These are phyloP conservation scores for Aplocera efformata DNA, from an alignment of 2,888 invertebrate species.

Conservation along the genomic window DNA sequence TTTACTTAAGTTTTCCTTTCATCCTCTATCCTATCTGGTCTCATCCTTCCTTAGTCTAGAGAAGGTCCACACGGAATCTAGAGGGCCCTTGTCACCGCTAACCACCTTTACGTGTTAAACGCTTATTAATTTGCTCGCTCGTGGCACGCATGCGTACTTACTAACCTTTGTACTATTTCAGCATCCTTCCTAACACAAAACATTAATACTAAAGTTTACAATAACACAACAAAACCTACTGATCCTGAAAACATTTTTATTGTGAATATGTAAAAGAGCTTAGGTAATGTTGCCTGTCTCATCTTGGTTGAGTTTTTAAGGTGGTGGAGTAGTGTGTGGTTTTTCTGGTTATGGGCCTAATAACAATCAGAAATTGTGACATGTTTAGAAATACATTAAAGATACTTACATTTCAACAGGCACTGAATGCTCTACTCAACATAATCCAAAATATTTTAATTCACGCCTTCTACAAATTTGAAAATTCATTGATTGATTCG, in stretches of 20 bases:
- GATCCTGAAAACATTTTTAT: slow-evolving; percentile 25
- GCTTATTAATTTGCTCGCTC: slow-evolving; percentile 70
- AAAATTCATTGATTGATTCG: slow-evolving; percentile 1
- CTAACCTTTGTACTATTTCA: slow-evolving; percentile 76
- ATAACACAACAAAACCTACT: slow-evolving; percentile 39
- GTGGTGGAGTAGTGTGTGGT: slow-evolving; percentile 40
- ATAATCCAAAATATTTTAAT: slow-evolving; percentile 8
- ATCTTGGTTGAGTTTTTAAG: slow-evolving; percentile 43
- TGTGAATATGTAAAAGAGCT: slow-evolving; percentile 12
- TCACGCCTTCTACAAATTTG: not conserved
- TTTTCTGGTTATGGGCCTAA: slow-evolving; percentile 30
- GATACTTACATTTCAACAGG: slow-evolving; percentile 8
- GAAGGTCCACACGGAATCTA: slow-evolving; percentile 30
- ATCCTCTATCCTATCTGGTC: slow-evolving; percentile 14
- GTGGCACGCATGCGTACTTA: slow-evolving; percentile 74
- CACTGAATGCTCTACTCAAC: slow-evolving; percentile 8
- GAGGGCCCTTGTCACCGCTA: slow-evolving; percentile 63
- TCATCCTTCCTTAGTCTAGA: slow-evolving; percentile 36
- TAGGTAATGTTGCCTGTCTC: slow-evolving; percentile 49
- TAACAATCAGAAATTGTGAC: not conserved
- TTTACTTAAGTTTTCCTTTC: slow-evolving; percentile 1
- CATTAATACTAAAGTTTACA: slow-evolving; percentile 51
- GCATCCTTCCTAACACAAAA: slow-evolving; percentile 71
- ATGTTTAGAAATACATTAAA: slow-evolving; percentile 1
- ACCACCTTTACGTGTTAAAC: slow-evolving; percentile 53